Base-by-base conservation (phyloP, 1,140 invertebrate species). In the Halyomorpha halys region DNA sequence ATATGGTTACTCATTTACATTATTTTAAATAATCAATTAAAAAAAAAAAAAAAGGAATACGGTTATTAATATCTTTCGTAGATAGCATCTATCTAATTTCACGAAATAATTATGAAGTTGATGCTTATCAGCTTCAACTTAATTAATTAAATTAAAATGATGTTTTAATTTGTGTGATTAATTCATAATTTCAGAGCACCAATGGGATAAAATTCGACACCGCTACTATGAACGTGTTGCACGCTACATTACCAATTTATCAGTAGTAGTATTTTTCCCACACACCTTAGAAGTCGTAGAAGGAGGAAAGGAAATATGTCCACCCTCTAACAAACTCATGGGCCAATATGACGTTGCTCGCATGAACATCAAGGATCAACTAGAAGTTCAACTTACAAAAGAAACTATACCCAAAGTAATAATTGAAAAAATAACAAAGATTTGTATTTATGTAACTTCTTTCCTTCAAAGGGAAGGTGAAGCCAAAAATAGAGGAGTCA, bases 181-280 rank as follows among this genome's bases (percentile, higher is more conserved):
- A 39, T 39, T 11, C 34, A 11, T 13, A 39, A 11, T 39, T 39
- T 39, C 62, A 69, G 67, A 61, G 23, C 64, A 66, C 21, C 53
- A 66, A 49, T 47, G 70, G 62, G 64, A 68, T 18, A 63, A 67
- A 51, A 47, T 63, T 45, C 68, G 68, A 61, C 62, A 67, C 23
- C 14, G 67, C 5, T 62, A 59, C 19, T 51, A 68, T 15, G 68
- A 65, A 62, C 27, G 64, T 34, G 61, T 71, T 19, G 66, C 68
- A 13, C 47, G 61, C 15, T 27, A 62, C n/a, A n/a, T 70, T 13
- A 53, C 45, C n/a, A 62, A 63, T 4, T 63, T 69, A 51, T 67
- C 68, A 0, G 56, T 70, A n/a, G 67, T 69, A 14, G 3, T 71
- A 16, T 71, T 66, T 54, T 71, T 71, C 25, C 70, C 70, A 44